Evolutionary conservation across 2,888 invertebrate species (phyloP), one percentile per base, ranked within the genome.

Genomic region (Caenorhabditis sp.): DNA sequence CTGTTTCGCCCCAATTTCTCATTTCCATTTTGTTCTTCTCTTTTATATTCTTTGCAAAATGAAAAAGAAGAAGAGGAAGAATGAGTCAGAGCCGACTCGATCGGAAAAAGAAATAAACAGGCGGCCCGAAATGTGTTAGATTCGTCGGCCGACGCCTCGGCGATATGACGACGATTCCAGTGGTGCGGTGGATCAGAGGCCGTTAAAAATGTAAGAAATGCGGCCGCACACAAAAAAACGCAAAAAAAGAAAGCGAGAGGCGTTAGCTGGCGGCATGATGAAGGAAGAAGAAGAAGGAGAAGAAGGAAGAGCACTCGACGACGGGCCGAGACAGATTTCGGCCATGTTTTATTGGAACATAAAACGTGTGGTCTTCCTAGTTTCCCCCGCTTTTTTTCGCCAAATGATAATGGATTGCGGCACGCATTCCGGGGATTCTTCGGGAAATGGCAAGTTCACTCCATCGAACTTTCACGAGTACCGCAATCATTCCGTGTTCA

Each of bases 271-370:
- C 32, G 45, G 45, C 37, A 61, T 39, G 50, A 61, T 37, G 46
- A 59, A 20, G 26, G n/a, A 48, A 59, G 52, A 48, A 43, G n/a
- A 35, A 66, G 66, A 46, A 32, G n/a, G n/a, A n/a, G n/a, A n/a
- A n/a, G n/a, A n/a, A n/a, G n/a, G n/a, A 56, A 30, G 55, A 24
- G 13, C 9, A 15, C n/a, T 32, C 22, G 45, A 35, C 32, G 11
- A 55, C 22, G 20, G 22, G 37, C 30, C 26, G 35, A 43, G 43
- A 53, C 53, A 37, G 63, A 48, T 45, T 59, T 45, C 43, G 63
- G 55, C 61, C 71, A 72, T 58, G 62, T 62, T 63, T 63, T 62
- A 72, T 63, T 56, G 63, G 62, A 63, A 72, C 63, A 72, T 63
- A 56, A 63, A 62, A 63, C 62, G 62, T 72, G 62, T 48, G 55